Evolutionary conservation across 2,888 invertebrate species (phyloP), one percentile per base, ranked within the genome.

Genomic region (Thumatha senex): DNA sequence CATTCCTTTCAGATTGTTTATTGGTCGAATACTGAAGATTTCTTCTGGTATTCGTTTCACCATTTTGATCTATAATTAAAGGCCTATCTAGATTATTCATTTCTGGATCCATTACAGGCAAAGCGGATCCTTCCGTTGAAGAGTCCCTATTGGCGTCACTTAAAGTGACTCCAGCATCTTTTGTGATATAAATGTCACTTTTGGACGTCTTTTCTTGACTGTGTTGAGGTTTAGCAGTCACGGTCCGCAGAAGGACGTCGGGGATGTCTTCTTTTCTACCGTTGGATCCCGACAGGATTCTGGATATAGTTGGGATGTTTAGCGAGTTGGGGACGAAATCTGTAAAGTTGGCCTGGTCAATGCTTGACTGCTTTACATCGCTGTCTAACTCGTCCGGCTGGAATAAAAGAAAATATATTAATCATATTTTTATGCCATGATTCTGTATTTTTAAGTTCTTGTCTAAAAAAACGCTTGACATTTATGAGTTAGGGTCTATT

Each of bases 241-340:
- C 94, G 0, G 94, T 94, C 54, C 94, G 92, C 18, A 96, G 83
- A 0, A 96, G 84, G 39, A 96, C 95, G 58, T 96, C 96, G 0
- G 96, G 95, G 47, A 96, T 95, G 67, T 96, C 96, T 62, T 96
- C 96, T 67, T 96, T 96, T 30, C 96, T 92, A 0, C 97, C 97
- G 76, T 96, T 97, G 45, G 96, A 96, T 0, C 97, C 97, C 44
- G 96, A 96, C 18, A 97, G 87, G 71, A 97, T 97, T 48, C 97
- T 92, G 2, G 96, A 95, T 63, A 97, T 97, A 61, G 96, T 96
- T 2, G 97, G 96, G 69, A 96, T 95, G 78, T 95, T 95, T 48
- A 96, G 92, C 8, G 92, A 88, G 62, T 94, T 94, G 5, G 94
- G 94, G 53, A 94, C 94, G 78, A 94, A 94, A 74, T 94, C 94